Evolutionary conservation across 2,113 vertebrate species (phyloP).

Genomic region (Alligator mississippiensis): DNA sequence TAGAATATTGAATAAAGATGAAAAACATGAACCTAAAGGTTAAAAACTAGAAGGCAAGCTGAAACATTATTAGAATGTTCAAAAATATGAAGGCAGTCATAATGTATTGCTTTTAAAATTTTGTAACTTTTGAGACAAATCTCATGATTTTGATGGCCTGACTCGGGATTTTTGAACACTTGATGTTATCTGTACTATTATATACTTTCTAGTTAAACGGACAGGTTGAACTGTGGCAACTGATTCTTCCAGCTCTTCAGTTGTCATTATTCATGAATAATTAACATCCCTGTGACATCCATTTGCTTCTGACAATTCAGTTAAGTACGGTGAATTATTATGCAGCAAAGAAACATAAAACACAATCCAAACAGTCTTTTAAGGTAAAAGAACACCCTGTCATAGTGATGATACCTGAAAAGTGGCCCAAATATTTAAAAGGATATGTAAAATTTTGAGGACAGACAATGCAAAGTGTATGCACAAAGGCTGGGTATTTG

Average conservation of each 20-base stretch:
- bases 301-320: background rate
- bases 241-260: background rate
- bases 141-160: background rate
- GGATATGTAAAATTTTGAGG: too few relatives aligned
- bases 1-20: background rate
- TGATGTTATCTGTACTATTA: background rate
- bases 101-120: background rate
- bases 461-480: background rate
- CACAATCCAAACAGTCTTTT: background rate
- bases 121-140: background rate
- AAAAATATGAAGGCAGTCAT: too few relatives aligned
- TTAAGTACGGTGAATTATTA: background rate
- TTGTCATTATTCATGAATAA: background rate
- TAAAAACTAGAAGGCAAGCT: background rate
- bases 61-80: background rate
- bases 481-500: background rate
- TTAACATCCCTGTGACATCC: background rate
- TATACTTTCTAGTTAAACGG: background rate
- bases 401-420: background rate
- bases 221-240: rapidly evolving
- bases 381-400: background rate
- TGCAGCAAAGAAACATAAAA: background rate
- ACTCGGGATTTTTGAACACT: background rate
- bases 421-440: background rate
- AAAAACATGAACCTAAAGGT: background rate